These are phyloP conservation scores for Lycodopsis pacificus DNA, from an alignment of 2,797 vertebrate species.

Conservation along the genomic window DNA sequence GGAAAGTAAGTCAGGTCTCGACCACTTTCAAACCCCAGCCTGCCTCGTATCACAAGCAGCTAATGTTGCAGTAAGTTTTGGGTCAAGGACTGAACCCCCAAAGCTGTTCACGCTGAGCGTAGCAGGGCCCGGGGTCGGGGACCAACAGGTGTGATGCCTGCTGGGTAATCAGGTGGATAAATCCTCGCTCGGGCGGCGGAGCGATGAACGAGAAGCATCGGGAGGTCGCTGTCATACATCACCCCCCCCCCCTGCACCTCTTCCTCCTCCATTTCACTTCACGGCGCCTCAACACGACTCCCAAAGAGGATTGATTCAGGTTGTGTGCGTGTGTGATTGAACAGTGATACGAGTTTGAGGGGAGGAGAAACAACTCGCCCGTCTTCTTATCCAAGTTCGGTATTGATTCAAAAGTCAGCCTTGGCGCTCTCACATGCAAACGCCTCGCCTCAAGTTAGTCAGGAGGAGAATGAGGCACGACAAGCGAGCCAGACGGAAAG, in stretches of 20 bases:
- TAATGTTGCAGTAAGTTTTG: constrained; percentile 20
- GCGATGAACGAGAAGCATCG: constrained; percentile 11
- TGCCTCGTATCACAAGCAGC: constrained; percentile 4
- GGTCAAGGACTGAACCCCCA: constrained; percentile 15
- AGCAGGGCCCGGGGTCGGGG: neutral
- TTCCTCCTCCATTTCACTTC: neutral
- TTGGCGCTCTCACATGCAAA: constrained; percentile 28
- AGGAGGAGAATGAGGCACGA: constrained; percentile 13
- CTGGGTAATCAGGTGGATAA: constrained; percentile 41
- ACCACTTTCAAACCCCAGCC: neutral
- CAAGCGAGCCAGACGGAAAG: neutral
- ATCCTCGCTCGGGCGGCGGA: constrained; percentile 10
- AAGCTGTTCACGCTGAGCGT: constrained; percentile 11
- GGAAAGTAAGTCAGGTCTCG: no score
- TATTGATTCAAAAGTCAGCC: constrained; percentile 29
- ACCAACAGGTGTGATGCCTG: constrained; percentile 26
- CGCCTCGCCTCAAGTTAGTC: constrained; percentile 5
- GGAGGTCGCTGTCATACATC: constrained; percentile 37
- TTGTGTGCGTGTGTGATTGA: constrained; percentile 4
- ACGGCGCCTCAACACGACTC: neutral
- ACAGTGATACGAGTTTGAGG: no score
- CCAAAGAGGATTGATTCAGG: neutral
- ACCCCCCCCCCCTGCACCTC: neutral
- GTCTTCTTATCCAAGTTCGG: constrained; percentile 19
- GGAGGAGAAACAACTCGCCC: constrained; percentile 5